A percentile compares a stretch with the other conserved stretches of the same genome.
Conservation (phyloP, 2,797 vertebrate genomes). For the Australoheros facetus region DNA sequence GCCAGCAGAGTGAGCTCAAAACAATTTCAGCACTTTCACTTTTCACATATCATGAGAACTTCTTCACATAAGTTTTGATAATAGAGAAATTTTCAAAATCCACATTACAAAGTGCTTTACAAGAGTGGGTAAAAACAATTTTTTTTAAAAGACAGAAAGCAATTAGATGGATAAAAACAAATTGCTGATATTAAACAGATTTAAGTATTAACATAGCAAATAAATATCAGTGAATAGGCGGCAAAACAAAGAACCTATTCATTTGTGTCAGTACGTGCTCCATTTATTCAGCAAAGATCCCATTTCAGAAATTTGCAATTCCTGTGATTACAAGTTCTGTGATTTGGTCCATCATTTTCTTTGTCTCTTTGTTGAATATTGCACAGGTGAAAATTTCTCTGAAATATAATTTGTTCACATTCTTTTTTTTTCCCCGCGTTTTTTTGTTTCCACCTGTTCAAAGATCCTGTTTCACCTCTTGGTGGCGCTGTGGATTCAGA, state of each 20-base stretch:
- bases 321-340: background rate
- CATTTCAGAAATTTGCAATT: background rate
- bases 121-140: background rate
- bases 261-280: background rate
- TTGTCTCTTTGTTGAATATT: background rate
- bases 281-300: background rate
- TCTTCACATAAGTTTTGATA: too few relatives aligned
- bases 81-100: too few relatives aligned
- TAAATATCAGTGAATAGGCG: too few relatives aligned
- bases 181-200: background rate
- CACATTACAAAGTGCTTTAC: too few relatives aligned
- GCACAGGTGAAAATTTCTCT: background rate
- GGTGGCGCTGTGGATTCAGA: background rate
- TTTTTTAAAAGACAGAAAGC: background rate
- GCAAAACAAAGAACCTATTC: too few relatives aligned
- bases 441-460: background rate
- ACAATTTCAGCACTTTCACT: too few relatives aligned
- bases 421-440: rapidly evolving
- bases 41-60: too few relatives aligned
- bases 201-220: too few relatives aligned
- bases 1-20: too few relatives aligned
- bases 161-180: background rate
- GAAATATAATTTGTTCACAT: background rate
- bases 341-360: background rate
- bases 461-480: rapidly evolving